Evolutionary conservation across 2,113 vertebrate species (phyloP).

Genomic region (Vidua macroura): DNA sequence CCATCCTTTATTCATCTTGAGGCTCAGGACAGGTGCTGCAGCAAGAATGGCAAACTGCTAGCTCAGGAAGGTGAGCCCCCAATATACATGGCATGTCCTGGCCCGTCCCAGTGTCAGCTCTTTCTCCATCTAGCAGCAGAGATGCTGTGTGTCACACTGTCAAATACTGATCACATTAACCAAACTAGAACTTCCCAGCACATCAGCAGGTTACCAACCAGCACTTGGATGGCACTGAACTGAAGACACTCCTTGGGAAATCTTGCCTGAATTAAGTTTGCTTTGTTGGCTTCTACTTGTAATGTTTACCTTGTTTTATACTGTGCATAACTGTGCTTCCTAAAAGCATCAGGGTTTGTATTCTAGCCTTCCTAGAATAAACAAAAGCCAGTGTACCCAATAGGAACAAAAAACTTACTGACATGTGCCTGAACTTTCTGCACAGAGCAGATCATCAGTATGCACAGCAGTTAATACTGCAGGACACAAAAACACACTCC

Average conservation of each 20-base stretch:
- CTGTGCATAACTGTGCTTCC: neutral
- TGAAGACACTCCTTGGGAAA: neutral
- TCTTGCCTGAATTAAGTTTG: neutral
- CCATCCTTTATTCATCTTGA: neutral
- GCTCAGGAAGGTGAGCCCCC: neutral
- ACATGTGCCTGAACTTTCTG: neutral
- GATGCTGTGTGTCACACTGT: neutral
- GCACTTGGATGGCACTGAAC: neutral
- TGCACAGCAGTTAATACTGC: neutral
- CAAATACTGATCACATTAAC: neutral
- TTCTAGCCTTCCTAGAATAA: neutral
- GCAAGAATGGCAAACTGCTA: neutral
- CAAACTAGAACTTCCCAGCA: neutral
- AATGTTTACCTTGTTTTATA: neutral
- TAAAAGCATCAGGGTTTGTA: neutral
- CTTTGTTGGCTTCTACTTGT: neutral
- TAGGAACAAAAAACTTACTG: neutral
- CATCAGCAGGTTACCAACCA: neutral
- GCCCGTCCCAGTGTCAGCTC: neutral
- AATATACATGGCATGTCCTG: rapidly evolving
- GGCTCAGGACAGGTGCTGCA: neutral
- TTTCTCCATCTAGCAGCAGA: neutral
- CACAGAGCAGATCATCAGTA: neutral
- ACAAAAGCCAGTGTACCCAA: neutral
- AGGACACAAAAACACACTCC: neutral